Percentiles rank a stretch among this genome's conserved stretches.
These are phyloP conservation scores for Bursaphelenchus mucronatus DNA, from an alignment of 1,140 invertebrate species.

Conservation along the genomic window DNA sequence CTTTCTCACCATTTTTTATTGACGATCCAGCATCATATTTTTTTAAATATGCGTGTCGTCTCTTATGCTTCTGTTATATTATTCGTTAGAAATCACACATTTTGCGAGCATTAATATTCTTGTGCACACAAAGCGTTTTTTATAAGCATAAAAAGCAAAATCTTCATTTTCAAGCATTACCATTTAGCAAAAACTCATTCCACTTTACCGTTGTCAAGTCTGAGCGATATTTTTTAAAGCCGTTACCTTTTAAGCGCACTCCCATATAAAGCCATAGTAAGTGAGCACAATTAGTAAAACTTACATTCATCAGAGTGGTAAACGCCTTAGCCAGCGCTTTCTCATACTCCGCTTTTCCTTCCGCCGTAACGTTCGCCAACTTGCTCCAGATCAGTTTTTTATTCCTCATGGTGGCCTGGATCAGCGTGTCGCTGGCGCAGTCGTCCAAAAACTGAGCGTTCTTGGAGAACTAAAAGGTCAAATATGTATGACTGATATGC, in stretches of 20 bases:
- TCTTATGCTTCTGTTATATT: too few relatives aligned
- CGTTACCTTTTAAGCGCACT: background rate
- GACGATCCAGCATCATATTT: too few relatives aligned
- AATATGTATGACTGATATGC: constrained; percentile 1
- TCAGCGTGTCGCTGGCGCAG: constrained; percentile 57
- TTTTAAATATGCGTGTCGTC: too few relatives aligned
- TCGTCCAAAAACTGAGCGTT: constrained; percentile 61
- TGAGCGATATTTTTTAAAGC: background rate
- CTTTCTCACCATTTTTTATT: too few relatives aligned
- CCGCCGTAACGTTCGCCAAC: constrained; percentile 73
- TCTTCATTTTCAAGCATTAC: constrained; percentile 4
- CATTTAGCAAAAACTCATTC: background rate
- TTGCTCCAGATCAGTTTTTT: constrained; percentile 72
- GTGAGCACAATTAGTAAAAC: constrained; percentile 22
- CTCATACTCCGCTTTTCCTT: constrained; percentile 88
- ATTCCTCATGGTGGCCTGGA: constrained; percentile 64
- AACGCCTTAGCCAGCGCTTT: constrained; percentile 83
- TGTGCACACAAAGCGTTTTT: too few relatives aligned
- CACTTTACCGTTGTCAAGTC: background rate
- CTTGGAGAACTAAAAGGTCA: constrained; percentile 63
- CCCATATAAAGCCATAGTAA: background rate
- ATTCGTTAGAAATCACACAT: too few relatives aligned
- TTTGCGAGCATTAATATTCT: too few relatives aligned
- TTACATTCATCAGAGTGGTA: constrained; percentile 73
- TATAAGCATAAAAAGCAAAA: constrained; percentile 9